Evolutionary conservation across 2,113 vertebrate species (phyloP).

Genomic region (Fregata magnificens): DNA sequence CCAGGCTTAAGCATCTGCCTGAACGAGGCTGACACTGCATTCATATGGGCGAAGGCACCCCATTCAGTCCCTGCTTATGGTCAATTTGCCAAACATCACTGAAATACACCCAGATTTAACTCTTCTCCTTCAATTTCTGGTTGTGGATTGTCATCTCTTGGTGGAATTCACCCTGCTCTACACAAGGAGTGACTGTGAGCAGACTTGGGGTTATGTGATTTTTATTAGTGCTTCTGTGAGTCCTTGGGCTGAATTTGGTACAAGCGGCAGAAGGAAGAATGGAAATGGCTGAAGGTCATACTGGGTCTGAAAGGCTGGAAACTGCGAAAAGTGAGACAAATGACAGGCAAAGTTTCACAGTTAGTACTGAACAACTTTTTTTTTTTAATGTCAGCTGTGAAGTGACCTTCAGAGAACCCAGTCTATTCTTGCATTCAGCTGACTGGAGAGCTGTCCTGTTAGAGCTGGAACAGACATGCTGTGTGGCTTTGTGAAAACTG

Average conservation of each 20-base stretch:
- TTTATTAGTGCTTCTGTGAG: not conserved
- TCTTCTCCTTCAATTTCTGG: not conserved
- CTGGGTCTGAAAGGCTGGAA: not conserved
- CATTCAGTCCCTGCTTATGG: not conserved
- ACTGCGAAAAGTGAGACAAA: not conserved
- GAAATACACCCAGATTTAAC: not conserved
- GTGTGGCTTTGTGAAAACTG: not conserved
- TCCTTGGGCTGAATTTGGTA: not conserved
- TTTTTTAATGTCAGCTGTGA: not conserved
- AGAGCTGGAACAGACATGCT: not conserved
- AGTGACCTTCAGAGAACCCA: not conserved
- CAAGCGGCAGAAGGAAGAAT: not conserved
- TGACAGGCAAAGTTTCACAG: not conserved
- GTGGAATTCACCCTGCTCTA: not conserved
- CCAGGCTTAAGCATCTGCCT: not conserved
- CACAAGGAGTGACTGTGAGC: not conserved
- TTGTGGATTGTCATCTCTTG: not conserved
- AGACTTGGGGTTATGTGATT: not conserved
- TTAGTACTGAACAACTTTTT: not conserved
- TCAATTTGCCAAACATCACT: not conserved
- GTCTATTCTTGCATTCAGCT: not conserved
- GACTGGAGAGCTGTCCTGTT: not conserved
- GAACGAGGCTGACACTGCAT: rapidly evolving
- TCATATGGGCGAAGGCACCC: not conserved
- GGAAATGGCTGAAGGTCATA: not conserved